A percentile compares a stretch with the other conserved stretches of the same genome.
Evolutionary conservation across 30 jellyfish, hydroid and myxozoan species (phyloP).

Genomic region (Aurelia aurita): DNA sequence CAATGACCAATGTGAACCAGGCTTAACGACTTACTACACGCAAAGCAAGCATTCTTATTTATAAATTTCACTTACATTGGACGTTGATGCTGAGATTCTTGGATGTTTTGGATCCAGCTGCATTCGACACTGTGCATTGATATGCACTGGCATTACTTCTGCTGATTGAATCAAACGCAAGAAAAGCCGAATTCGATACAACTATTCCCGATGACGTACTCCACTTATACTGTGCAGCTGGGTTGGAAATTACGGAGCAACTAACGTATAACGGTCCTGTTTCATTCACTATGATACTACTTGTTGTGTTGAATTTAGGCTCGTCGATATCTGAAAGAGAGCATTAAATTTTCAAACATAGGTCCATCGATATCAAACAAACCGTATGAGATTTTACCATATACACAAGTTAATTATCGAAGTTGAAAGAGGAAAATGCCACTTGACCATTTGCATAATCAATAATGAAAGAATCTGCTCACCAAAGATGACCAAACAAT

Average conservation of each 20-base stretch:
- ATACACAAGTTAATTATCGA: too few species aligned
- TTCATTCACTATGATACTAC: not conserved
- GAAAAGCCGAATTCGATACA: slow-evolving; percentile 16
- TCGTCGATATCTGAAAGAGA: slow-evolving; percentile 57
- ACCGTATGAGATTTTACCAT: too few species aligned
- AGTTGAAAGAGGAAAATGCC: too few species aligned
- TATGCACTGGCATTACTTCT: slow-evolving; percentile 22
- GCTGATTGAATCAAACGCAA: slow-evolving; percentile 12
- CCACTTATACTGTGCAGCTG: slow-evolving; percentile 31
- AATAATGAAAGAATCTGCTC: too few species aligned
- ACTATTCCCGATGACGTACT: not conserved
- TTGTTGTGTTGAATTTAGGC: slow-evolving; percentile 38
- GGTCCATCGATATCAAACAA: too few species aligned
- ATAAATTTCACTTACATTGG: slow-evolving; percentile 32
- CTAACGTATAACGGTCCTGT: not conserved
- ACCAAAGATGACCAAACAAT: too few species aligned
- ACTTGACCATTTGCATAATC: too few species aligned
- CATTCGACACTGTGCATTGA: slow-evolving; percentile 27
- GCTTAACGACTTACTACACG: too few species aligned
- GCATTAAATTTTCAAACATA: too few species aligned
- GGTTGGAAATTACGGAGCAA: slow-evolving; percentile 10
- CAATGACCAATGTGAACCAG: too few species aligned
- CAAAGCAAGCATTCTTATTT: too few species aligned
- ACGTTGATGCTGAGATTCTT: slow-evolving; percentile 33
- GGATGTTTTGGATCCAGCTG: too few species aligned